Evolutionary conservation across 2,113 vertebrate species (phyloP), one percentile per base, ranked within the genome.

Genomic region (Anguilla japonica): DNA sequence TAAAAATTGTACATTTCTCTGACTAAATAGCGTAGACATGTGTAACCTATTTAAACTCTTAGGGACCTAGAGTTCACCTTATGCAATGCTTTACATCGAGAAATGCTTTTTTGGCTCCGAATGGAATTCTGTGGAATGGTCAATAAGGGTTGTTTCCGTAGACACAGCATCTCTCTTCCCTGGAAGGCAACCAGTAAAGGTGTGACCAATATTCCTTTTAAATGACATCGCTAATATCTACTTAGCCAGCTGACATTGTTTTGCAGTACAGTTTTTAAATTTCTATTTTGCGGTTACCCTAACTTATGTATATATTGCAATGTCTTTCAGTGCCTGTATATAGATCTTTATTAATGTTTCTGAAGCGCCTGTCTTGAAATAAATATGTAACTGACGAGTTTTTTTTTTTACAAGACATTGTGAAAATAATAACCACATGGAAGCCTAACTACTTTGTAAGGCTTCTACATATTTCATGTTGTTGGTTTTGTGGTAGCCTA

Each of bases 31-130:
- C 16, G 20, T 8, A 7, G 83, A 75, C 57, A 71, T 11, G 18
- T 84, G 57, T 46, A 53, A 11, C 50, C 50, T 14, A 56, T 26
- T 22, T n/a, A 11, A 39, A 34, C 14, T 26, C 6, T 20, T 46
- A 82, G 0, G 6, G n/a, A 83, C 26, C 82, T 57, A 29, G 15
- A 60, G 82, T 60, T 57, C 20, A n/a, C 14, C n/a, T 83, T 83
- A 82, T 43, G 81, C 53, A 82, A 83, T 57, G 29, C 60, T 83
- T 83, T 56, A 56, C 60, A 60, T 83, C 29, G 39, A 60, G 82
- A 60, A 15, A 80, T 83, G 34, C 43, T 39, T 16, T 57, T 83
- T 39, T 22, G 82, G 50, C 53, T 56, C 13, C 11, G 20, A 29
- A 34, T 83, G 82, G 50, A 56, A 57, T 34, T 34, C 22, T 15